Evolutionary conservation across 2,888 invertebrate genomes (phyloP), one percentile per base, ranked within the genome.

Genomic region (Oligia fasciuncula): DNA sequence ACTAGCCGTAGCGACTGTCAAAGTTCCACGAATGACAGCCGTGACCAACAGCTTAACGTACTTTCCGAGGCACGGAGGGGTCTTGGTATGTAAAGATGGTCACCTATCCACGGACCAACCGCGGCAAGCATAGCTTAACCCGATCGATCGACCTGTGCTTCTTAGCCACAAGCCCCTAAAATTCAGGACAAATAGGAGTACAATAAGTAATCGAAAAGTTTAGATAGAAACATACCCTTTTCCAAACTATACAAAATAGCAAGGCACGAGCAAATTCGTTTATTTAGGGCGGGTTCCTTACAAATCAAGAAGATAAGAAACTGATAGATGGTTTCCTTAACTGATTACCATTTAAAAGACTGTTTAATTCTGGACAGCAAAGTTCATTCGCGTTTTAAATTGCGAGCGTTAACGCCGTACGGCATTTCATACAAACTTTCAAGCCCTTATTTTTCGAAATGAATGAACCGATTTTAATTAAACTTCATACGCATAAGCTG

Each of bases 271-370:
- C 29, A 23, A 65, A 76, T 67, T 76, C 76, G 51, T 82, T 77
- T 60, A 77, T 73, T 66, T 57, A 67, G 19, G 51, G 14, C 46
- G 72, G 79, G 76, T 80, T 80, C 75, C 73, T 65, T 65, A 79
- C 83, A 82, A 83, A 66, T 79, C 79, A 70, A 62, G 60, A 14
- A 73, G 82, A 82, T 83, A 82, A 79, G 65, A 4, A 4, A 0
- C 43, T 77, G 83, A 82, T 82, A 71, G 83, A 82, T 82, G 51
- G 79, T 73, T 83, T 82, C 83, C 82, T 71, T 62, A 62, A 70
- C 66, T 57, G 82, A 82, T 82, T 81, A 81, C 77, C 77, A 72
- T 75, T 82, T 69, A 74, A 72, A 83, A 72, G 29, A 77, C 77
- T 68, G 62, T 81, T 70, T 80, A 67, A 80, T 73, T 67, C 67